Conservation (phyloP, 2,113 vertebrate genomes). For the Collichthys lucidus region DNA sequence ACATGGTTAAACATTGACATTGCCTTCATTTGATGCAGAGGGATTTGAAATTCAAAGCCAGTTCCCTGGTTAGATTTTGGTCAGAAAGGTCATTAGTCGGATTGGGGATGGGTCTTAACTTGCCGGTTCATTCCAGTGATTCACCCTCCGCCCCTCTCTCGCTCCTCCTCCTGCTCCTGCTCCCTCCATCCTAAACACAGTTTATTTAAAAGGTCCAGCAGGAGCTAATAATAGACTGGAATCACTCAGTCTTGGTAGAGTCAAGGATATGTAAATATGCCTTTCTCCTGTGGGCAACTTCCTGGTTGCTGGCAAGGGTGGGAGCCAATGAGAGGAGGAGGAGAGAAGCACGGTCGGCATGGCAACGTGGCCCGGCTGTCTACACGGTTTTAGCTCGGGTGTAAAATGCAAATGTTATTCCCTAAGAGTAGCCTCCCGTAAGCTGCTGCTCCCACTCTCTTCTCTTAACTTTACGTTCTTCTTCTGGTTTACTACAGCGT, state of each 20-base stretch:
- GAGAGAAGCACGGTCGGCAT: conserved; percentile 82
- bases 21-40: conserved; percentile 35
- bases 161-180: neutral
- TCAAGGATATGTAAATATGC: conserved; percentile 80
- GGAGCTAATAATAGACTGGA: conserved; percentile 78
- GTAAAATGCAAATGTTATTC: conserved; percentile 87
- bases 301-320: conserved; percentile 70
- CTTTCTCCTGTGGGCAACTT: conserved; percentile 75
- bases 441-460: conserved; percentile 63
- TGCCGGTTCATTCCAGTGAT: conserved; percentile 6
- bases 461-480: conserved; percentile 51
- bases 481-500: neutral
- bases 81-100: conserved; percentile 55
- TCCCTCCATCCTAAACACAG: conserved; percentile 49
- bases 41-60: conserved; percentile 64
- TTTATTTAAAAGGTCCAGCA: conserved; percentile 59
- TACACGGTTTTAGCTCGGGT: conserved; percentile 79
- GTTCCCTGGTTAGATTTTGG: conserved; percentile 27
- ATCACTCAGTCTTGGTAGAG: conserved; percentile 64
- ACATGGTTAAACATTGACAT: conserved; percentile 48
- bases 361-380: conserved; percentile 86
- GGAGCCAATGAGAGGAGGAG: conserved; percentile 77
- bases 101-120: conserved; percentile 49
- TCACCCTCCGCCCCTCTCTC: conserved; percentile 16
- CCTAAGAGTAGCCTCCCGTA: conserved; percentile 81